A percentile compares a stretch with the other conserved stretches of the same genome.
Evolutionary conservation across 2,113 vertebrate genomes (phyloP).

Genomic region (Verasper variegatus): DNA sequence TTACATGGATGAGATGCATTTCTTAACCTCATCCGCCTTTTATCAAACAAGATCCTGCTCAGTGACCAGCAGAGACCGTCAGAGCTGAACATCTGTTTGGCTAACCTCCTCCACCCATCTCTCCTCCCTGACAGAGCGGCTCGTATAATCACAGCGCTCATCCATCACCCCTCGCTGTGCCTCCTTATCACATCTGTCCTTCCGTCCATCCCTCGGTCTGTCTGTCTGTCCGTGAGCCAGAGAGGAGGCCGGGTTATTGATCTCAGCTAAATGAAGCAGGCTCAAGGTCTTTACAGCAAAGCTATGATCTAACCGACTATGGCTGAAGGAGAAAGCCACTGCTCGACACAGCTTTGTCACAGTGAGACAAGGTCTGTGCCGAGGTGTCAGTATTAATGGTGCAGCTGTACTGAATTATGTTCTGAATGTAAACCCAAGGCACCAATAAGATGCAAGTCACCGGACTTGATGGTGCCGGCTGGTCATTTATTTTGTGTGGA

Average conservation of each 20-base stretch:
- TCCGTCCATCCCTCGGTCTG: background rate
- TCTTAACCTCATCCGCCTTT: constrained; percentile 59
- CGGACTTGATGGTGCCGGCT: background rate
- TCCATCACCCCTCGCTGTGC: constrained; percentile 16
- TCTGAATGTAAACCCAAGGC: constrained; percentile 4
- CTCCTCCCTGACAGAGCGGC: constrained; percentile 4
- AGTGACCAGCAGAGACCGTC: constrained; percentile 50
- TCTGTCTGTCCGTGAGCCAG: background rate
- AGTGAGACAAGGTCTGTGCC: constrained; percentile 2
- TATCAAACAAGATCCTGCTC: constrained; percentile 43
- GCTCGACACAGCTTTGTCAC: constrained; percentile 21
- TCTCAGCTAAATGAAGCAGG: constrained; percentile 13
- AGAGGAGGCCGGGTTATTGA: constrained; percentile 38
- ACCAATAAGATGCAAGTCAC: background rate
- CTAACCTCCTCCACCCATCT: constrained; percentile 45
- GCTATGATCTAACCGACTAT: constrained; percentile 19
- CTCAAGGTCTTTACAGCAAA: constrained; percentile 36
- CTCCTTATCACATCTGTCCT: background rate
- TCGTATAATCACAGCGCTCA: constrained; percentile 10
- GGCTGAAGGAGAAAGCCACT: constrained; percentile 17
- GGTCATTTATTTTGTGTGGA: background rate
- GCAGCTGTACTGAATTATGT: constrained; percentile 13
- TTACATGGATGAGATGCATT: constrained; percentile 67
- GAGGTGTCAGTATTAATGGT: constrained; percentile 20
- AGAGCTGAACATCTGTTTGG: constrained; percentile 57